phyloP scores from a whole-genome alignment of 2,888 invertebrate genomes.

The Drosophila mimetica region DNA sequence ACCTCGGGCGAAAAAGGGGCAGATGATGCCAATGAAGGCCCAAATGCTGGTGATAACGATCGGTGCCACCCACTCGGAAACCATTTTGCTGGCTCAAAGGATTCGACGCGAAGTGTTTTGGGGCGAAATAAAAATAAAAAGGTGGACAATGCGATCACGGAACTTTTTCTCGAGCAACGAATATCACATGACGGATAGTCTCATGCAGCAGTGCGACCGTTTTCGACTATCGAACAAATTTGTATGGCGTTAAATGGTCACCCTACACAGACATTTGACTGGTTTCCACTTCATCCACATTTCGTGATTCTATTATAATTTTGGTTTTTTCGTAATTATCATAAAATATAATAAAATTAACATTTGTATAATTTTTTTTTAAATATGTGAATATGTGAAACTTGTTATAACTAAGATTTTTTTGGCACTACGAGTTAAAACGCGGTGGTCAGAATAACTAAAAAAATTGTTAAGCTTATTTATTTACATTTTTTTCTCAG shows the following conservation, averaged over 20 bases:
- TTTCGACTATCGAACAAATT: not conserved
- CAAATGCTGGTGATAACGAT: slow-evolving; percentile 80
- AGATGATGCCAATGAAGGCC: slow-evolving; percentile 81
- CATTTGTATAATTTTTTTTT: no score
- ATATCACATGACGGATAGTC: slow-evolving; percentile 68
- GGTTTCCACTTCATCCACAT: not conserved
- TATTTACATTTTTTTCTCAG: no score
- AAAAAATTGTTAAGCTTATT: no score
- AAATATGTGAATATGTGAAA: no score
- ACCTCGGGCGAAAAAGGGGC: slow-evolving; percentile 83
- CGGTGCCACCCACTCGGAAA: slow-evolving; percentile 78
- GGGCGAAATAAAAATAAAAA: slow-evolving; percentile 29
- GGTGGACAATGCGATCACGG: slow-evolving; percentile 58
- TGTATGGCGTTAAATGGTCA: not conserved
- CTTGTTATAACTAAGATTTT: no score
- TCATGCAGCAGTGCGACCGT: slow-evolving; percentile 40
- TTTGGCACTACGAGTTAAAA: no score
- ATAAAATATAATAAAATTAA: no score
- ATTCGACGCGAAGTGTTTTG: slow-evolving; percentile 13
- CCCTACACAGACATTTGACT: not conserved
- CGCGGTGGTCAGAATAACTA: no score
- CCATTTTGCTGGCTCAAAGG: slow-evolving; percentile 75
- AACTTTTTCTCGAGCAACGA: slow-evolving; percentile 61
- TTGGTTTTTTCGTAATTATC: no score
- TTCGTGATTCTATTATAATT: no score